Evolutionary conservation across 2,113 vertebrate genomes (phyloP), one percentile per base, ranked within the genome.

Genomic region (Pogona vitticeps): DNA sequence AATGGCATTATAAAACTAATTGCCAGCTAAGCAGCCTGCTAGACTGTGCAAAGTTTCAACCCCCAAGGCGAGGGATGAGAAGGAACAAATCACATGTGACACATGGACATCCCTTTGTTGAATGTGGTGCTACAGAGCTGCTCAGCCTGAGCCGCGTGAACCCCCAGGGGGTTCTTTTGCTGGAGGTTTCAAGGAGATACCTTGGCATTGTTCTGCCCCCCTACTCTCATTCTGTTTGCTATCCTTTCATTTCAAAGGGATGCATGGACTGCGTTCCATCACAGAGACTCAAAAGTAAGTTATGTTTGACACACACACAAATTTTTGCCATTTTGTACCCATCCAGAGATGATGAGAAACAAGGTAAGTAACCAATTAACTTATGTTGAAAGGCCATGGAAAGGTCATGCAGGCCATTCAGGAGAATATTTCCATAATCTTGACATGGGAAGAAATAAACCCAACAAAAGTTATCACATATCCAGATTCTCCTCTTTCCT

Each of bases 1-100:
- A 72, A 72, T 59, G n/a, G 67, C 46, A 59, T 83, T 83, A 72
- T 72, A n/a, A 72, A 59, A 83, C 52, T 72, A 72, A 72, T 83
- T 83, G 68, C 81, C 31, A 70, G 28, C 80, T 70, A 52, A 70
- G 18, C 65, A 33, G 40, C 33, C 28, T 52, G 31, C 80, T 82
- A 13, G 42, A 82, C n/a, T 70, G 80, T n/a, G 42, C 31, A 23
- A 28, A 21, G 42, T 38, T 52, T 28, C 10, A 70, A 33, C 7
- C 80, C 28, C 38, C 42, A 28, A 31, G 65, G 80, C 23, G 31
- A 52, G 31, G 20, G 42, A 72, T 72, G 67, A 72, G 81, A 58
- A 72, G 68, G 23, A 36, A 72, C 46, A 72, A 83, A 72, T 83
- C 46, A 72, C 68, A 58, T 38, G 68, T 59, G 67, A 83, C 81